These are phyloP conservation scores for Drosophila phalerata DNA, from an alignment of 2,888 invertebrate genomes.

Conservation along the genomic window DNA sequence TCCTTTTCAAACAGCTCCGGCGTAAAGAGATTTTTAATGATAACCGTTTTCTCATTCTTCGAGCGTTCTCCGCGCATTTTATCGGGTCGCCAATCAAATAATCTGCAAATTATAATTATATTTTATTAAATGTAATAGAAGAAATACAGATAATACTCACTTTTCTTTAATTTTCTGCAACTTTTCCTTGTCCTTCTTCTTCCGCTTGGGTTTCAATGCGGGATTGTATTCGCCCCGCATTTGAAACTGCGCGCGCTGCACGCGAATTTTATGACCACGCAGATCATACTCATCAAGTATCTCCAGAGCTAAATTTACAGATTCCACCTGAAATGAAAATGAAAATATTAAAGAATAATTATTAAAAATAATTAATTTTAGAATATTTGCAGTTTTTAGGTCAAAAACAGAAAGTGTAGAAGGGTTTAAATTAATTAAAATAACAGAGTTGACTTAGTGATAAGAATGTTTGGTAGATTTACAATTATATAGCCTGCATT, in stretches of 20 bases:
- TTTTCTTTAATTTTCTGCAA: slow-evolving; percentile 96
- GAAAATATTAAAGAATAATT: background rate
- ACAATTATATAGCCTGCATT: too few relatives aligned
- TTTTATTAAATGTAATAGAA: background rate
- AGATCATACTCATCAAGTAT: slow-evolving; percentile 95
- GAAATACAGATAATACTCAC: slow-evolving; percentile 81
- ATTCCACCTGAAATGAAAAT: slow-evolving; percentile 89
- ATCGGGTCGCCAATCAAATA: slow-evolving; percentile 99
- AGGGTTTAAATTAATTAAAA: too few relatives aligned
- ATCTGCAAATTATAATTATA: slow-evolving; percentile 85
- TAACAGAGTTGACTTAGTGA: background rate
- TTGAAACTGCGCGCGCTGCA: slow-evolving; percentile 97
- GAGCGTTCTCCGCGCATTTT: slow-evolving; percentile 93
- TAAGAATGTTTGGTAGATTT: too few relatives aligned
- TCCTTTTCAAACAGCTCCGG: slow-evolving; percentile 95
- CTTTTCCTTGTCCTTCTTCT: slow-evolving; percentile 95
- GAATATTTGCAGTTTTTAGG: background rate
- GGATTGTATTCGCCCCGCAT: slow-evolving; percentile 98
- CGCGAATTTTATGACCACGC: slow-evolving; percentile 92
- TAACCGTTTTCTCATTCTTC: slow-evolving; percentile 95
- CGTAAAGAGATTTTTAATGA: slow-evolving; percentile 97
- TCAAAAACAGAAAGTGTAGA: too few relatives aligned
- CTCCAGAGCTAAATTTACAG: slow-evolving; percentile 96
- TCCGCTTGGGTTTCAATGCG: slow-evolving; percentile 94
- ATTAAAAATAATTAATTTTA: too few relatives aligned